Percentiles rank a stretch among this genome's conserved stretches.
Evolutionary conservation across 2,888 invertebrate species (phyloP).

Genomic region (Helleia helle): DNA sequence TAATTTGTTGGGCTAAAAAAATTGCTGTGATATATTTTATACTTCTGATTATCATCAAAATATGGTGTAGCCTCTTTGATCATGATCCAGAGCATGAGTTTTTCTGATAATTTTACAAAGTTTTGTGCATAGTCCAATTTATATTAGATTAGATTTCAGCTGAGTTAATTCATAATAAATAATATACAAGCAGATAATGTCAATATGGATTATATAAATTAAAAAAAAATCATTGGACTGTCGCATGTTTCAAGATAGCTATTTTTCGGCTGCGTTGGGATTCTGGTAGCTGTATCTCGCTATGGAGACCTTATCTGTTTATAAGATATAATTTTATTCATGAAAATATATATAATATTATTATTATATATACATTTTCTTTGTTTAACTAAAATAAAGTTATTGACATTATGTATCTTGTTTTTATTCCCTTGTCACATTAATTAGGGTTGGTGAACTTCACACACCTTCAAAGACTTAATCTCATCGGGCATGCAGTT

Average conservation of each 20-base stretch:
- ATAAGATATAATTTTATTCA: conserved; percentile 62
- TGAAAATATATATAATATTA: conserved; percentile 50
- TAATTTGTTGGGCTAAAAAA: conserved; percentile 56
- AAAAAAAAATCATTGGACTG: conserved; percentile 34
- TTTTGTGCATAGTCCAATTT: conserved; percentile 49
- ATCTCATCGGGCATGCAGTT: too few relatives aligned
- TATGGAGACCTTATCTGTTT: conserved; percentile 55
- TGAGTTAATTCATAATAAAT: not conserved
- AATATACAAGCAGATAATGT: too few relatives aligned
- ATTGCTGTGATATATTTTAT: conserved; percentile 72
- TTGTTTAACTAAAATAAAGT: conserved; percentile 70
- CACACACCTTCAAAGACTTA: too few relatives aligned
- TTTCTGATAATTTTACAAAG: conserved; percentile 34
- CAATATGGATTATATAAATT: too few relatives aligned
- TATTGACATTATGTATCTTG: conserved; percentile 50
- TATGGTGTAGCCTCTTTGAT: conserved; percentile 37
- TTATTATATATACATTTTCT: conserved; percentile 55
- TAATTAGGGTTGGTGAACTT: too few relatives aligned
- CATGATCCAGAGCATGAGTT: conserved; percentile 36
- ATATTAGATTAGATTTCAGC: conserved; percentile 11
- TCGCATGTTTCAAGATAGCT: conserved; percentile 43
- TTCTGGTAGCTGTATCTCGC: conserved; percentile 54
- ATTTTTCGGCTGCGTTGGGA: conserved; percentile 51
- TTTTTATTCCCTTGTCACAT: too few relatives aligned
- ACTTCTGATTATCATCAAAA: conserved; percentile 48